Evolutionary conservation across 2,888 invertebrate genomes (phyloP).

Genomic region (Anorthoa munda): DNA sequence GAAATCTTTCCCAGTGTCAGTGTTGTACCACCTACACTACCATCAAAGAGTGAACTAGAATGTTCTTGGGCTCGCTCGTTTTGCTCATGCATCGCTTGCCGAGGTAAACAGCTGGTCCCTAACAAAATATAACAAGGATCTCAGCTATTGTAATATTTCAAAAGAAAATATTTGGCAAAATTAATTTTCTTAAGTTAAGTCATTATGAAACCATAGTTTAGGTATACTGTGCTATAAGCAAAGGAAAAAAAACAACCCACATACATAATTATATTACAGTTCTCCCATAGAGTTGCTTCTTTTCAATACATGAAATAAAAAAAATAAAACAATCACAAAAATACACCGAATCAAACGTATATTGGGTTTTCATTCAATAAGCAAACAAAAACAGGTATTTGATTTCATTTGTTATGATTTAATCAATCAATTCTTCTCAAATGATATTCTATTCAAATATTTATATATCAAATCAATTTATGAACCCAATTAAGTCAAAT

Average conservation of each 20-base stretch:
- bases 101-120: background rate
- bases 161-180: background rate
- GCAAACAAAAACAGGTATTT: slow-evolving; percentile 2
- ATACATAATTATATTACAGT: background rate
- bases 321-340: background rate
- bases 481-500: slow-evolving; percentile 18
- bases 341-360: background rate
- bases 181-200: background rate
- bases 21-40: background rate
- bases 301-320: background rate
- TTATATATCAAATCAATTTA: slow-evolving; percentile 15
- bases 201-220: background rate
- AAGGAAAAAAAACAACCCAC: background rate
- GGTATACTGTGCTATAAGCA: background rate
- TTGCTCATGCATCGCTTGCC: background rate
- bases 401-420: slow-evolving; percentile 23
- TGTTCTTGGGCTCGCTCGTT: background rate
- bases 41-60: background rate
- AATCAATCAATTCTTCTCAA: slow-evolving; percentile 27
- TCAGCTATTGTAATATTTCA: background rate
- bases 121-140: background rate
- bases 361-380: background rate
- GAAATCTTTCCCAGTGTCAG: background rate
- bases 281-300: background rate
- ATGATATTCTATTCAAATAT: slow-evolving; percentile 18